Evolutionary conservation across 2,113 vertebrate species (phyloP), one percentile per base, ranked within the genome.

Genomic region (Charadrius vociferus): DNA sequence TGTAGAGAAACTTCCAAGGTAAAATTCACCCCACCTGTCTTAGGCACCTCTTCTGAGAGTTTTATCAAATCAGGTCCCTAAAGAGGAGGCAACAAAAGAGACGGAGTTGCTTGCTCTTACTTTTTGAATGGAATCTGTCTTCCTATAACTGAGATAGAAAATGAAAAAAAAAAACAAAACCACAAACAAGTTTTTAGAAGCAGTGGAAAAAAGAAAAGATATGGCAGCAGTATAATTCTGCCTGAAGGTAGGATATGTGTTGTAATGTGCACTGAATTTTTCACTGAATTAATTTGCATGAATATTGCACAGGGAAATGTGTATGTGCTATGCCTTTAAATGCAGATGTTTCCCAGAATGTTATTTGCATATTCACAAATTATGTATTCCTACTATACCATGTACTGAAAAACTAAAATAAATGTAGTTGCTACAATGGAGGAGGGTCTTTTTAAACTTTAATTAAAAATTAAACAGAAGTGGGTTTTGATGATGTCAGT

Each of bases 201-300:
- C 24, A 81, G 34, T 17, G 8, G 34, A 82, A 74, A 71, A 94
- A 66, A 88, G 30, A 85, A 81, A 78, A 93, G 56, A 73, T 62
- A 67, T 30, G 29, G 86, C 45, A 92, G 80, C 24, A 68, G 43
- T 65, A 75, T 91, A 97, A 97, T 93, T 95, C 89, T 84, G 93
- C 94, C 94, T 91, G 66, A 93, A 95, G 93, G 92, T 95, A 93
- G 93, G 79, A 61, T 90, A 73, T 7, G 32, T 91, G 59, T 77
- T 95, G 73, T 53, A 97, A 95, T 66, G 74, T 75, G 93, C 75
- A 79, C 62, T 85, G 89, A 81, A 87, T 96, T 96, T 95, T 96
- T 94, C 78, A 94, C 66, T 70, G 94, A 95, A 93, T 86, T 95
- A 92, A 95, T 96, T 89, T 97, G 67, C 94, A 96, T 97, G 27